Conservation (phyloP, 2,888 invertebrate species). For the Macrophya annulata region DNA sequence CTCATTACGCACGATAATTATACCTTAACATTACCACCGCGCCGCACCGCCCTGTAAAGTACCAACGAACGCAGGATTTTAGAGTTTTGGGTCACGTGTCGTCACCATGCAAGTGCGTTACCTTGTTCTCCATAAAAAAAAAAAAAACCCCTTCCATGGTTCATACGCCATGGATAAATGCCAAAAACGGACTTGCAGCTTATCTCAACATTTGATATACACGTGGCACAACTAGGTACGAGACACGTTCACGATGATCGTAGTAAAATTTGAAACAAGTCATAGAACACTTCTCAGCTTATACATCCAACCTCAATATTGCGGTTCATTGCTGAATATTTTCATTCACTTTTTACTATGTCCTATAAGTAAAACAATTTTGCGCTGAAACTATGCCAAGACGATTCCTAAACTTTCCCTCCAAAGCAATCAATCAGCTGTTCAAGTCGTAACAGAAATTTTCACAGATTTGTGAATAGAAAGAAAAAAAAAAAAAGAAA, state of each 20-base stretch:
- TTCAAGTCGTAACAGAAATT: not conserved
- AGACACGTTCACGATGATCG: not conserved
- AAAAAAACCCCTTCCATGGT: not conserved
- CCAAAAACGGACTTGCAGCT: conserved; percentile 6
- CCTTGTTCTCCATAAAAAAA: not conserved
- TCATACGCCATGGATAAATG: conserved; percentile 6
- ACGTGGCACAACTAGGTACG: too few species aligned
- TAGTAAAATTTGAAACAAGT: not conserved
- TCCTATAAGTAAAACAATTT: not conserved
- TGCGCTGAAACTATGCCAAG: not conserved
- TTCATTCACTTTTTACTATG: conserved; percentile 14
- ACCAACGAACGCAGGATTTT: conserved; percentile 39
- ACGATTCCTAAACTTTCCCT: not conserved
- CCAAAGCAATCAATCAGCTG: not conserved
- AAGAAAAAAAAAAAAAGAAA: not conserved
- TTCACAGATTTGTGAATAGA: not conserved
- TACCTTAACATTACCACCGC: conserved; percentile 13
- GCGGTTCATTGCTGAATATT: conserved; percentile 3
- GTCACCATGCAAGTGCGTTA: conserved; percentile 11
- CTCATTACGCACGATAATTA: conserved; percentile 54
- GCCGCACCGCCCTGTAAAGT: not conserved
- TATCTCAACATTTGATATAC: too few species aligned
- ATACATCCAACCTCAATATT: not conserved
- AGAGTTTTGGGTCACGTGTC: conserved; percentile 48
- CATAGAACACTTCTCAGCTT: not conserved